A percentile compares a stretch with the other conserved stretches of the same genome.
phyloP scores from a whole-genome alignment of 1,140 invertebrate species.

The Mycetomoellerius zeteki region DNA sequence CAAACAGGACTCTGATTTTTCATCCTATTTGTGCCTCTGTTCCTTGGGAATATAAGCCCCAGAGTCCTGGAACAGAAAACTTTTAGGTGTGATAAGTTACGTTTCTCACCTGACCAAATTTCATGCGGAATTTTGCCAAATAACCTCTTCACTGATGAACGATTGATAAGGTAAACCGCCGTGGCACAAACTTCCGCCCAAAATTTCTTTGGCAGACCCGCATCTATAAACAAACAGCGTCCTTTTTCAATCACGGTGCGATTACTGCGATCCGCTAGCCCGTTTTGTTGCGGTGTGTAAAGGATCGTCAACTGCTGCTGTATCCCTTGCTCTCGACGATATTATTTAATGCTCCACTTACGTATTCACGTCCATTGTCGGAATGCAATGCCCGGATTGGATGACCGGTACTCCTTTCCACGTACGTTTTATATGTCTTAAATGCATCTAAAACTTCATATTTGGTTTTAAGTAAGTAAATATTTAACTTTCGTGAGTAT shows the following conservation, averaged over 20 bases:
- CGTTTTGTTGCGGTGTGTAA: slow-evolving; percentile 82
- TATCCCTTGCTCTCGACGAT: slow-evolving; percentile 62
- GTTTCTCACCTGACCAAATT: too few relatives aligned
- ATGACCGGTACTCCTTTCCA: slow-evolving; percentile 61
- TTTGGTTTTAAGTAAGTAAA: background rate
- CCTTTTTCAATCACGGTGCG: slow-evolving; percentile 77
- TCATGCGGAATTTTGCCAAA: too few relatives aligned
- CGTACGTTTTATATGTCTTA: slow-evolving; percentile 37
- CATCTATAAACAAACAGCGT: slow-evolving; percentile 55
- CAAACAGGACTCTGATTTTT: too few relatives aligned
- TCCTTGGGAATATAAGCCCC: too few relatives aligned
- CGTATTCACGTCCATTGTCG: slow-evolving; percentile 30
- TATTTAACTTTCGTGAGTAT: background rate
- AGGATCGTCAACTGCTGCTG: slow-evolving; percentile 70
- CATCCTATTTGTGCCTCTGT: too few relatives aligned
- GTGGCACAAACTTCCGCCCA: slow-evolving; percentile 80
- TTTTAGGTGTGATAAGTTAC: too few relatives aligned
- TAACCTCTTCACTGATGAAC: too few relatives aligned
- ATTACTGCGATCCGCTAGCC: slow-evolving; percentile 79
- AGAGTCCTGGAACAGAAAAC: too few relatives aligned
- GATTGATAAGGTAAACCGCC: too few relatives aligned
- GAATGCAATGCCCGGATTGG: slow-evolving; percentile 56
- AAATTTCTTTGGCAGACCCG: slow-evolving; percentile 63
- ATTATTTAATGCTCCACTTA: slow-evolving; percentile 60
- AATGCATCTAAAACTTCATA: background rate